phyloP scores from a whole-genome alignment of 2,113 vertebrate species.

The Nibea coibor region DNA sequence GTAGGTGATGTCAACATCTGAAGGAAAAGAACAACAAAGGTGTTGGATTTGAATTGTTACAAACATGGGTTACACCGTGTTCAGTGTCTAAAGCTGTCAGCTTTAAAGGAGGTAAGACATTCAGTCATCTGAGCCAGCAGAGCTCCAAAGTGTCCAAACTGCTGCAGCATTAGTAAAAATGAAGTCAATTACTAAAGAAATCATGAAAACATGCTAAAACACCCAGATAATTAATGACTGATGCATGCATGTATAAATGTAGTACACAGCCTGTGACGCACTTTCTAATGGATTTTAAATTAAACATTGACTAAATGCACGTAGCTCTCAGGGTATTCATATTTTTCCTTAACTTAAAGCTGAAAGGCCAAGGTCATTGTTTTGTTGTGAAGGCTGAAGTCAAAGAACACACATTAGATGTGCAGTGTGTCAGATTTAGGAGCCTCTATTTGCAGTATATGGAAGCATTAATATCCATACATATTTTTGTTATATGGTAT shows the following conservation, averaged over 20 bases:
- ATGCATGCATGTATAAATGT: neutral
- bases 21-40: neutral
- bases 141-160: neutral
- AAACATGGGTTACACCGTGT: neutral
- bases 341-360: neutral
- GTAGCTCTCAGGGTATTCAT: neutral
- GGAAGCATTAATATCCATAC: too few relatives aligned
- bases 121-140: neutral
- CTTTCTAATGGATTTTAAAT: neutral
- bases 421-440: too few relatives aligned
- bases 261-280: neutral
- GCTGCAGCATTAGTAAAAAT: neutral
- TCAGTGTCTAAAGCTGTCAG: neutral
- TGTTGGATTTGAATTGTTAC: neutral
- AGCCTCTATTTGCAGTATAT: too few relatives aligned
- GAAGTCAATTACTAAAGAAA: neutral
- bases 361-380: neutral
- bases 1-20: neutral
- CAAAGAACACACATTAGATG: neutral
- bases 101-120: neutral
- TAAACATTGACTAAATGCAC: neutral
- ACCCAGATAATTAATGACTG: neutral
- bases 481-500: too few relatives aligned
- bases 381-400: neutral
- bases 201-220: neutral